These are phyloP conservation scores for Graptemys geographica DNA, from an alignment of 2,797 vertebrate genomes.

Conservation along the genomic window DNA sequence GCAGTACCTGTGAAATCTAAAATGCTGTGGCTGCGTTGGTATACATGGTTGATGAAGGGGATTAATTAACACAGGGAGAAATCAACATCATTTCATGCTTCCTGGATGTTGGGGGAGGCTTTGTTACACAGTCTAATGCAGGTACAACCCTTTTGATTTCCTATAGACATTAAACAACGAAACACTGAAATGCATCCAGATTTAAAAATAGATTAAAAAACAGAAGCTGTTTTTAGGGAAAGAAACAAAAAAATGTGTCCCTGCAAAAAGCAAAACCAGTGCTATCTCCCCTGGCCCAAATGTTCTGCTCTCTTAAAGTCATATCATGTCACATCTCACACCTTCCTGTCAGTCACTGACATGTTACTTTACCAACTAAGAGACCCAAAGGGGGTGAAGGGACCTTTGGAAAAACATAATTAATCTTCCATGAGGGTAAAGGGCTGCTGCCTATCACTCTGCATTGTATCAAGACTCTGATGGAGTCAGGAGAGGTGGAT, in stretches of 20 bases:
- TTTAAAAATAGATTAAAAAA: conserved; percentile 22
- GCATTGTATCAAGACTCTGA: conserved; percentile 20
- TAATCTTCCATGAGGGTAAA: conserved; percentile 44
- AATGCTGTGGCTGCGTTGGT: background rate
- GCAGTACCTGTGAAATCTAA: background rate
- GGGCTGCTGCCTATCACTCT: conserved; percentile 59
- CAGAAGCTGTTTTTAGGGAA: background rate
- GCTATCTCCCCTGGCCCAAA: background rate
- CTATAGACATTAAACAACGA: conserved; percentile 35
- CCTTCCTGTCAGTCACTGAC: conserved; percentile 55
- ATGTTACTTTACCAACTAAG: conserved; percentile 16
- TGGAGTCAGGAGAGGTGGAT: conserved; percentile 55
- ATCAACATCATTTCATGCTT: background rate
- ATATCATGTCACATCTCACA: background rate
- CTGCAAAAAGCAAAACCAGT: background rate
- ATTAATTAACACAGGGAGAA: conserved; percentile 8
- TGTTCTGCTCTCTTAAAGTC: conserved; percentile 20
- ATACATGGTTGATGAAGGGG: background rate
- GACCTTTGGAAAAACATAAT: conserved; percentile 51
- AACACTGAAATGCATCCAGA: conserved; percentile 20
- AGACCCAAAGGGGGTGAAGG: conserved; percentile 37
- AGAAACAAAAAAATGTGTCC: conserved; percentile 3
- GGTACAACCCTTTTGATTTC: conserved; percentile 58
- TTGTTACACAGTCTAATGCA: background rate
- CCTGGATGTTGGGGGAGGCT: background rate